A percentile compares a stretch with the other conserved stretches of the same genome.
Evolutionary conservation across 2,113 vertebrate species (phyloP).

Genomic region (Sialia sialis): DNA sequence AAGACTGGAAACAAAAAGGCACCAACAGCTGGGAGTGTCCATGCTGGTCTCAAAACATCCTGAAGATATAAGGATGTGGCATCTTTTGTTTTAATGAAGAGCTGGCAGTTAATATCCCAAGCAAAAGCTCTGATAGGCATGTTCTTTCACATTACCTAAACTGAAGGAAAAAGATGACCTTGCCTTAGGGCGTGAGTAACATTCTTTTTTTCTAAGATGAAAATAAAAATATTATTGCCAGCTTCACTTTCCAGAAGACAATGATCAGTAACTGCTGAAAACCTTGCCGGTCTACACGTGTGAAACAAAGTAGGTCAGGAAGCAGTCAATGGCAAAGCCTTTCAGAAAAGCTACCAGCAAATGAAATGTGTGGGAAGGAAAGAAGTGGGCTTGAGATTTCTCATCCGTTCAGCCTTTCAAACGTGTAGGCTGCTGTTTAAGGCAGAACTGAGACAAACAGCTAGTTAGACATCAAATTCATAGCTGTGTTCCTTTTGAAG

Average conservation of each 20-base stretch:
- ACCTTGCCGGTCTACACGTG: background rate
- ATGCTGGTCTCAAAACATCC: background rate
- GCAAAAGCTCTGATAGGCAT: background rate
- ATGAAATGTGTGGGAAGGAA: background rate
- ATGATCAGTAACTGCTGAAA: constrained; percentile 1
- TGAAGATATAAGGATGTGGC: background rate
- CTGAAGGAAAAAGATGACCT: background rate
- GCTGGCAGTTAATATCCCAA: background rate
- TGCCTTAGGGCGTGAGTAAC: background rate
- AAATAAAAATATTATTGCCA: background rate
- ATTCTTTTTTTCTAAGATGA: background rate
- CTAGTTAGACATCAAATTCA: background rate
- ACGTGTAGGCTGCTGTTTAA: background rate
- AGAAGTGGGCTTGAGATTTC: background rate
- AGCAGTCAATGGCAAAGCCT: background rate
- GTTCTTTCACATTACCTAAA: background rate
- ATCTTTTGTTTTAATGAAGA: background rate
- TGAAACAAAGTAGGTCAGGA: constrained; percentile 31
- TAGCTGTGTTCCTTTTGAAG: background rate
- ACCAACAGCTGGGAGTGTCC: background rate
- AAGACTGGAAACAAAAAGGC: background rate
- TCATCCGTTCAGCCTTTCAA: background rate
- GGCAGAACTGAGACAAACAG: background rate
- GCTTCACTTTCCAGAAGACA: background rate
- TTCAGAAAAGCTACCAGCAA: constrained; percentile 7